Evolutionary conservation across 2,888 invertebrate genomes (phyloP).

Genomic region (Lepidocyrtoides sp.): DNA sequence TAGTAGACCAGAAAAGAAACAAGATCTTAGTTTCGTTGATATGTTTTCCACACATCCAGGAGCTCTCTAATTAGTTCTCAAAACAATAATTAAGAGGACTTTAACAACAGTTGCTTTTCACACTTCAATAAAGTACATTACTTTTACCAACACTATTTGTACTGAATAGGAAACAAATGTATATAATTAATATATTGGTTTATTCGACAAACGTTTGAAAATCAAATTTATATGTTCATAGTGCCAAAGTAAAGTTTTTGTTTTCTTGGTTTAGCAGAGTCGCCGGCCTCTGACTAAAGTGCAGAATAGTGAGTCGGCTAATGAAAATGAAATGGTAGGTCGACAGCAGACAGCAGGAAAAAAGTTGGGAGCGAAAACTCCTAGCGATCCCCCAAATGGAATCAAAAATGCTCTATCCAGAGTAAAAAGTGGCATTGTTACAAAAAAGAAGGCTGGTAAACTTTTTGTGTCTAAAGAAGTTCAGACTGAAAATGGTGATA

Average conservation of each 20-base stretch:
- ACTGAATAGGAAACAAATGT: too few relatives aligned
- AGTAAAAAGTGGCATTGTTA: constrained; percentile 67
- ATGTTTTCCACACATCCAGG: neutral
- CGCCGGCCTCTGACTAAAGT: constrained; percentile 67
- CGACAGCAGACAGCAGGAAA: constrained; percentile 61
- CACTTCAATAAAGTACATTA: too few relatives aligned
- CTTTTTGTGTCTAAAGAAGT: constrained; percentile 40
- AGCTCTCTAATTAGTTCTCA: neutral
- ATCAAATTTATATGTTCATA: neutral
- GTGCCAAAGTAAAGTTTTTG: neutral
- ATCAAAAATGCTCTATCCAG: constrained; percentile 62
- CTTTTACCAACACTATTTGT: too few relatives aligned
- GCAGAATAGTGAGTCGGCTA: constrained; percentile 68
- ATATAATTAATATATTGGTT: neutral
- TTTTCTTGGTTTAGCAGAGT: constrained; percentile 31
- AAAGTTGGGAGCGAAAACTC: constrained; percentile 47
- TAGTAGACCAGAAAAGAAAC: neutral
- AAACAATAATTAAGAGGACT: neutral
- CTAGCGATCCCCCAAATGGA: constrained; percentile 43
- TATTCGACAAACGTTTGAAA: constrained; percentile 41
- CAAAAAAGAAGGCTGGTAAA: constrained; percentile 60
- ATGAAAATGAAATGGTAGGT: constrained; percentile 79
- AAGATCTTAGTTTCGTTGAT: neutral
- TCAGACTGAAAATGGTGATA: constrained; percentile 80
- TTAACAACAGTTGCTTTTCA: too few relatives aligned